phyloP scores from a whole-genome alignment of 1,140 invertebrate genomes.

The Bombyx mandarina region DNA sequence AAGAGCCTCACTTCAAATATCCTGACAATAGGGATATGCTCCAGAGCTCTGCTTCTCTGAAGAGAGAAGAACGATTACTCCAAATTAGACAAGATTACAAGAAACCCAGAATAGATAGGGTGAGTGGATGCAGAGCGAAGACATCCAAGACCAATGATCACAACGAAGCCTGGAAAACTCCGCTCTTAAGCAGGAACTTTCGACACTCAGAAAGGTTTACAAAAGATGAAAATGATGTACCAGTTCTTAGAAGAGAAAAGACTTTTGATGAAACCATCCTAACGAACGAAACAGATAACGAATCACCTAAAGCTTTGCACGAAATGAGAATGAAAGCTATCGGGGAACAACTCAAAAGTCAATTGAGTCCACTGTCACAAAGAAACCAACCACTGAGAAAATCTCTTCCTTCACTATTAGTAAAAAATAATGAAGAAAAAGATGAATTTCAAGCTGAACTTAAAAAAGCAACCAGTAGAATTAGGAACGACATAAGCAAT shows the following conservation, averaged over 20 bases:
- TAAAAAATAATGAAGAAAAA: conserved; percentile 74
- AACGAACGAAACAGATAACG: conserved; percentile 39
- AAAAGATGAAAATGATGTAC: conserved; percentile 46
- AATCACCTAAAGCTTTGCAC: conserved; percentile 41
- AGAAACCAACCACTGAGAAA: conserved; percentile 56
- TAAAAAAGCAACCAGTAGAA: conserved; percentile 75
- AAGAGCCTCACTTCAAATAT: conserved; percentile 58
- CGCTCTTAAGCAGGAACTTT: conserved; percentile 59
- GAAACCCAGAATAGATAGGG: conserved; percentile 50
- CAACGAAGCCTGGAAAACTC: conserved; percentile 60
- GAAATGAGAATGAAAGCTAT: conserved; percentile 54
- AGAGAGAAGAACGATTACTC: conserved; percentile 60
- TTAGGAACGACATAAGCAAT: conserved; percentile 69
- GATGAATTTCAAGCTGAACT: conserved; percentile 79
- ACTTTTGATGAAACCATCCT: conserved; percentile 63
- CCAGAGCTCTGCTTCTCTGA: conserved; percentile 55
- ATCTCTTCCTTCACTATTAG: conserved; percentile 70
- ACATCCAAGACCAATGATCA: conserved; percentile 50
- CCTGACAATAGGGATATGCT: conserved; percentile 58
- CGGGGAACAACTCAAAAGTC: conserved; percentile 50
- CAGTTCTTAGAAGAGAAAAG: conserved; percentile 62
- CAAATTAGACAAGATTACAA: conserved; percentile 57
- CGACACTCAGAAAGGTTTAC: conserved; percentile 67
- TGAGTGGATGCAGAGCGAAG: conserved; percentile 62
- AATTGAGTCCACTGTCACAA: conserved; percentile 36